Conservation (phyloP, 2,797 vertebrate genomes). For the Ammospiza maritima region DNA sequence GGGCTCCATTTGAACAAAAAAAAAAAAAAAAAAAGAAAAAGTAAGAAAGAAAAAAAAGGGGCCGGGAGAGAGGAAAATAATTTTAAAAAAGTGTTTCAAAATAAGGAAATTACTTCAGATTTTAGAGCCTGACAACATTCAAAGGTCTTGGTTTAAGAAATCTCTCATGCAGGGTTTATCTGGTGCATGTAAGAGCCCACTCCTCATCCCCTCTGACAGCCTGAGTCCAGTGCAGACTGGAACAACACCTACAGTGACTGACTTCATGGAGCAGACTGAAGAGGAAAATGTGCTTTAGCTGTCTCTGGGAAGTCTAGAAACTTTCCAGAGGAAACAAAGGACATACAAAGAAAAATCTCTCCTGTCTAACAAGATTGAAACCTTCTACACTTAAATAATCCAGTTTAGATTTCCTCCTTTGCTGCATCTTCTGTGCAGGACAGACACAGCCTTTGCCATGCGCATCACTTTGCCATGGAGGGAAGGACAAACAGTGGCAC, state of each 20-base stretch:
- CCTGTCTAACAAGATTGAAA: background rate
- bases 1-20: background rate
- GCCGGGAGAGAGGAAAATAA: accelerated
- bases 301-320: background rate
- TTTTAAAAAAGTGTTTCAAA: background rate
- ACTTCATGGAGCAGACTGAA: background rate
- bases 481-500: background rate
- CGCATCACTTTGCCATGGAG: background rate
- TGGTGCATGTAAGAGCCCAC: background rate
- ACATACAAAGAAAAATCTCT: background rate
- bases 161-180: background rate
- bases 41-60: background rate
- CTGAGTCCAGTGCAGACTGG: background rate
- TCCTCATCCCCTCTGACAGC: background rate
- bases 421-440: background rate
- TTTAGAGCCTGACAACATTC: background rate
- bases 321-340: background rate
- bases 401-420: background rate
- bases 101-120: background rate
- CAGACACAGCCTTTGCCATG: background rate
- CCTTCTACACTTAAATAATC: background rate
- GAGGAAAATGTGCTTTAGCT: background rate
- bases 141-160: background rate
- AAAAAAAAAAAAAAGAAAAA: no score
- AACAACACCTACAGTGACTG: background rate